These are phyloP conservation scores for Idaea straminata DNA, from an alignment of 2,888 invertebrate genomes.

Conservation along the genomic window DNA sequence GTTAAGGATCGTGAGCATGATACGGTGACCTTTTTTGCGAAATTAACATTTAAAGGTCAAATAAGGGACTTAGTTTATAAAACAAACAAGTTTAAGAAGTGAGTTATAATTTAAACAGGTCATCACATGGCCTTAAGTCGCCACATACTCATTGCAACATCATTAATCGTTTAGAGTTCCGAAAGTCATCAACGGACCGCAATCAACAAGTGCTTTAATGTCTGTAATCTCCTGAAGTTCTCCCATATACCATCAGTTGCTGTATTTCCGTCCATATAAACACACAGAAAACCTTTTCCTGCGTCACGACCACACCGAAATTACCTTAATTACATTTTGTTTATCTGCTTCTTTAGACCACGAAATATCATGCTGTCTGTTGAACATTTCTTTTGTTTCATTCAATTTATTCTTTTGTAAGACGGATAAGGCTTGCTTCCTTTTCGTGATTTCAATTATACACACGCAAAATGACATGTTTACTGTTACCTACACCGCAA, in stretches of 20 bases:
- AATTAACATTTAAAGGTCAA: slow-evolving; percentile 54
- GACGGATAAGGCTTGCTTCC: slow-evolving; percentile 14
- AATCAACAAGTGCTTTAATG: slow-evolving; percentile 63
- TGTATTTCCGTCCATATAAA: slow-evolving; percentile 55
- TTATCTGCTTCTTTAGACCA: slow-evolving; percentile 15
- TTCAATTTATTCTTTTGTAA: slow-evolving; percentile 17
- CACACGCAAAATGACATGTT: background rate
- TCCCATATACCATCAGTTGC: slow-evolving; percentile 53
- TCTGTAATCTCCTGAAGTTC: slow-evolving; percentile 54
- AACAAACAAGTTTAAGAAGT: background rate
- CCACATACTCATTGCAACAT: background rate
- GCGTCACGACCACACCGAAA: slow-evolving; percentile 43
- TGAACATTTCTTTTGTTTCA: slow-evolving; percentile 23
- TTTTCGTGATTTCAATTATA: slow-evolving; percentile 14
- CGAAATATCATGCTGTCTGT: slow-evolving; percentile 11
- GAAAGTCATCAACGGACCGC: slow-evolving; percentile 55
- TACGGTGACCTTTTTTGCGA: slow-evolving; percentile 15
- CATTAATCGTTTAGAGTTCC: slow-evolving; percentile 55
- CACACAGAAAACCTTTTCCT: slow-evolving; percentile 50
- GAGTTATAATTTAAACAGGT: background rate
- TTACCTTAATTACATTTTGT: slow-evolving; percentile 41
- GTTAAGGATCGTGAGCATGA: slow-evolving; percentile 23
- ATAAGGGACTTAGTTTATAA: background rate
- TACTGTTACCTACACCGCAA: background rate
- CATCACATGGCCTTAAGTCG: background rate